phyloP scores from a whole-genome alignment of 2,113 vertebrate species.

The Megalops atlanticus region DNA sequence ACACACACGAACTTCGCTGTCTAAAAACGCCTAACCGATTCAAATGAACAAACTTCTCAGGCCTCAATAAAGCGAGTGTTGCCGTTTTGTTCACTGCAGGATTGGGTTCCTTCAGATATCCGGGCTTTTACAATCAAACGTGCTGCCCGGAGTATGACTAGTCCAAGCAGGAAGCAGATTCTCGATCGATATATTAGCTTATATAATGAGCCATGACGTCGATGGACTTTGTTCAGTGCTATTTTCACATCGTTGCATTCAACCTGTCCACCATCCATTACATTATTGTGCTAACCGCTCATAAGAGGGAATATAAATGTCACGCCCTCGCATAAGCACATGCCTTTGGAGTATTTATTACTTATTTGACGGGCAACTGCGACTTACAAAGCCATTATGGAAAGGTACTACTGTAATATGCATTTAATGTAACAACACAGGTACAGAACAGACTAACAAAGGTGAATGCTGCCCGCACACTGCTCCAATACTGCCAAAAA shows the following conservation, averaged over 20 bases:
- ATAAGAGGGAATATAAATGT: background rate
- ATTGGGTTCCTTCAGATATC: background rate
- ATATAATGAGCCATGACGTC: constrained; percentile 5
- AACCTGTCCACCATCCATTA: background rate
- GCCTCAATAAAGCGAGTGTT: too few relatives aligned
- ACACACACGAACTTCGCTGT: background rate
- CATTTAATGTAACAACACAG: too few relatives aligned
- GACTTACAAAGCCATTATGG: too few relatives aligned
- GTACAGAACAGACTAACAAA: too few relatives aligned
- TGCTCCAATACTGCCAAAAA: background rate
- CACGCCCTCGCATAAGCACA: background rate
- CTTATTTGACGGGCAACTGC: background rate
- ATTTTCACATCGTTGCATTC: background rate
- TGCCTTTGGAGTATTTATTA: background rate
- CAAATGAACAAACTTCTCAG: background rate
- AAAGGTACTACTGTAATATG: too few relatives aligned
- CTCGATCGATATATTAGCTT: background rate
- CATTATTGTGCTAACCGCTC: background rate
- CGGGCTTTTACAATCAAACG: background rate
- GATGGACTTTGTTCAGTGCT: background rate
- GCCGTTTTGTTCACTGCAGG: background rate
- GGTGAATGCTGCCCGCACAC: too few relatives aligned
- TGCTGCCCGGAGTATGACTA: background rate
- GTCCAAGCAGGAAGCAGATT: background rate
- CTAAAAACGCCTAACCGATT: background rate